Evolutionary conservation across 2,888 invertebrate species (phyloP).

Genomic region (Trichogramma evanescens): DNA sequence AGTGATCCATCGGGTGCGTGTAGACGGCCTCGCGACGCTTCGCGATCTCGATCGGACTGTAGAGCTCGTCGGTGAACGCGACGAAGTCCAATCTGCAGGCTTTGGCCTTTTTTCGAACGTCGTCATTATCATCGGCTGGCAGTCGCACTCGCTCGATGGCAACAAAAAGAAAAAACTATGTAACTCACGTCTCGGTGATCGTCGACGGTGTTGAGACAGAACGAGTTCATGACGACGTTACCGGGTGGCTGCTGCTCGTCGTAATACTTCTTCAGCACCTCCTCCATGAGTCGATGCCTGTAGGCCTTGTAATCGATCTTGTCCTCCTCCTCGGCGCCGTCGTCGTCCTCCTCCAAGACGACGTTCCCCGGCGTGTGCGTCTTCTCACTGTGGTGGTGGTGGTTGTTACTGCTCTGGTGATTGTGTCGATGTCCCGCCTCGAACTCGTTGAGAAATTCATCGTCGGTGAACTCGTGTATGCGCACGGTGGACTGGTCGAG

Average conservation of each 20-base stretch:
- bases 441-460: slow-evolving; percentile 8
- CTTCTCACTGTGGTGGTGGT: no score
- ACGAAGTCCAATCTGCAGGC: slow-evolving; percentile 22
- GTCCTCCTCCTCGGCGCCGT: background rate
- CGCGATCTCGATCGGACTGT: slow-evolving; percentile 16
- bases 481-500: background rate
- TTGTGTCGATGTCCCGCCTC: background rate
- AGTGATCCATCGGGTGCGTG: slow-evolving; percentile 36
- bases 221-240: slow-evolving; percentile 37
- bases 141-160: slow-evolving; percentile 4
- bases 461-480: background rate
- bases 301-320: slow-evolving; percentile 32
- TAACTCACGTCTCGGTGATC: background rate
- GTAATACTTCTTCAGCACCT: slow-evolving; percentile 32
- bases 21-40: slow-evolving; percentile 23
- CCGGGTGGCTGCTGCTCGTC: slow-evolving; percentile 37
- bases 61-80: slow-evolving; percentile 30
- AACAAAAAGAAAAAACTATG: no score
- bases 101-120: background rate
- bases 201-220: slow-evolving; percentile 34
- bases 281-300: slow-evolving; percentile 35
- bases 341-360: background rate
- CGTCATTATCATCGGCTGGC: background rate
- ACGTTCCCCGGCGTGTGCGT: background rate
- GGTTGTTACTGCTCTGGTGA: no score